Base-by-base conservation (phyloP, 2,888 invertebrate species). In the Macrophya annulata region DNA sequence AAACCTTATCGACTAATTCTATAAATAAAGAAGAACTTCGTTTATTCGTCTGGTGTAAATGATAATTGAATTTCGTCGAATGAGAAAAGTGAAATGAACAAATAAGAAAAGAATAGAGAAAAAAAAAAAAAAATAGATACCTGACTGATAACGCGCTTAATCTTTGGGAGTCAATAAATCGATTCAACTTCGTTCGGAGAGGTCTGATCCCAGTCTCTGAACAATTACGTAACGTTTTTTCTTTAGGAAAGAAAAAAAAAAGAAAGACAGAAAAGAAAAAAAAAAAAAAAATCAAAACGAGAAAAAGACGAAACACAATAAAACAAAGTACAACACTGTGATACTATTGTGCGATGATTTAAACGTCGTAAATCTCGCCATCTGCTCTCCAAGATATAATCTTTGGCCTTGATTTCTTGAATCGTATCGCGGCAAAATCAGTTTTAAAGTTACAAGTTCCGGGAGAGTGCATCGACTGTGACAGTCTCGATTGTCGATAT, bases 401-500 rank as follows among this genome's bases (percentile, higher is more conserved):
- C 72, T 74, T 45, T 74, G 72, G 45, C 72, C 43, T 74, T 74
- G 72, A 74, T 74, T 55, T 37, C 77, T 55, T 37, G 77, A 77
- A 51, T 17, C 31, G 55, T 51, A 31, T 77, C 77, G 25, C 55
- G 17, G 55, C 1, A 31, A 37, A 55, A 77, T 77, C 77, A 51
- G 51, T 31, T 31, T 55, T 37, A 9, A 55, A 77, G 37, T 77
- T 37, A 21, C 77, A 55, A 55, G 77, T 77, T 77, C 77, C 77
- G 77, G 77, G 77, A 51, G 25, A 77, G 77, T 77, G 77, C 77
- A 55, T 77, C 51, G 77, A 51, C 37, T 31, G 77, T 51, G 55
- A 55, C 77, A 77, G 51, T 31, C 74, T 43, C 77, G 77, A 77
- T 51, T 48, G 76, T 76, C 45, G 76, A 76, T 76, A 68, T 68